Base-by-base conservation (phyloP, 2,797 vertebrate genomes). In the Sciaenops ocellatus region DNA sequence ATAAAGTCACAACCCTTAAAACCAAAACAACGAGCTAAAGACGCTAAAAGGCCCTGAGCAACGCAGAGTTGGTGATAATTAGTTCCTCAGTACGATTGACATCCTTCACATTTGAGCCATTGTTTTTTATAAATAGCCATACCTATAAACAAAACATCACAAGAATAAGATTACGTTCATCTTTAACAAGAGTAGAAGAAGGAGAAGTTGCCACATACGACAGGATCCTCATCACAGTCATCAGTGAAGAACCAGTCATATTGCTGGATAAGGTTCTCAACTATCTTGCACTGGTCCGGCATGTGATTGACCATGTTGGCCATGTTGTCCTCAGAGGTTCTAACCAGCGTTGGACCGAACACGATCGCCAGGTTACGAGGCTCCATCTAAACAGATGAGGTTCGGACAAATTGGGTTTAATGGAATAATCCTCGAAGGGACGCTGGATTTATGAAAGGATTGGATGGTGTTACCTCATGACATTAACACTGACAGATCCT, bases 301-400 rank as follows among this genome's bases (percentile, higher is more conserved):
- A 99, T 99, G 90, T 99, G 98, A 2, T 97, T 99, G 85, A 99
- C 98, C 98, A 99, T 99, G 93, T 99, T 97, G n/a, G 98, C 97
- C 98, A 99, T 99, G 93, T 99, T 99, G 94, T 99, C 98, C 89
- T 99, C 98, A 0, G 98, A 99, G 20, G 97, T 98, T 79, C 98
- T 94, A 87, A 99, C 98, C 42, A 99, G 96, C 3, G 98, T 99
- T 9, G 98, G 98, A n/a, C 98, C 98, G 81, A 99, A 99, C 44
- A 99, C 97, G 26, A 99, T 99, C 0, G 98, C 98, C 93, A 99
- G 90, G 93, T 99, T 99, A 78, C 98, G 96, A 61, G 98, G 98
- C 88, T 99, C 98, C 98, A 99, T 99, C 98, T 99, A 84, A 90
- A 80, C 16, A 76, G 46, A 69, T 38, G 48, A 65, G 61, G 48